Conservation (phyloP, 2,797 vertebrate genomes). For the Catamblyrhynchus diadema region DNA sequence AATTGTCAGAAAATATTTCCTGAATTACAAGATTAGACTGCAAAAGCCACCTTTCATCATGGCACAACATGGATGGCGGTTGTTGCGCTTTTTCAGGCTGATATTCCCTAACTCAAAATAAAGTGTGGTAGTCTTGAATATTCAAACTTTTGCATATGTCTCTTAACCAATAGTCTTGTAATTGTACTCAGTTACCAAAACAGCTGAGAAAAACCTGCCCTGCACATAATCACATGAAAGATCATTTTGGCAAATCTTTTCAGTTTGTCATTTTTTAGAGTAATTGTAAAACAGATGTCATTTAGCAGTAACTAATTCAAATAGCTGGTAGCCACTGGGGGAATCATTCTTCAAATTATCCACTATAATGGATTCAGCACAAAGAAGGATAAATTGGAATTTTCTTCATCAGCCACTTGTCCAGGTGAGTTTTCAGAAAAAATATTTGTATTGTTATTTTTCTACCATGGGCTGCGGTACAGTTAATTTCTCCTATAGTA, state of each 20-base stretch:
- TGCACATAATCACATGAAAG: neutral
- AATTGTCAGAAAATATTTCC: neutral
- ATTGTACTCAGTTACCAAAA: neutral
- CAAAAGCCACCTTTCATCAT: neutral
- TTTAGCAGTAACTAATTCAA: neutral
- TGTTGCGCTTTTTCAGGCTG: neutral
- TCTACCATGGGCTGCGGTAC: too few species aligned
- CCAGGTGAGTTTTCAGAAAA: neutral
- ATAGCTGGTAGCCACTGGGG: neutral
- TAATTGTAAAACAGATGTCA: neutral
- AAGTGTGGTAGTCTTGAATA: neutral
- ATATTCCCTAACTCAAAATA: neutral
- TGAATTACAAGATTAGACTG: neutral
- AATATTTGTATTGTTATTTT: neutral
- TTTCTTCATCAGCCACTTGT: neutral
- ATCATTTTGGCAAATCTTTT: neutral
- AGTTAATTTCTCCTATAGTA: neutral
- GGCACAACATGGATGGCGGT: fast-evolving
- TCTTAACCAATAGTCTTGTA: neutral
- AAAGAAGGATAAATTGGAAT: neutral
- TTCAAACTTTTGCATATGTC: neutral
- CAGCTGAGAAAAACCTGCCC: neutral
- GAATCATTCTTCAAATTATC: neutral
- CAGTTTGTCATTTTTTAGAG: neutral
- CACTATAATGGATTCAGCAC: neutral